phyloP scores from a whole-genome alignment of 2,797 vertebrate species.

The Lepidocolaptes lacrymiger region DNA sequence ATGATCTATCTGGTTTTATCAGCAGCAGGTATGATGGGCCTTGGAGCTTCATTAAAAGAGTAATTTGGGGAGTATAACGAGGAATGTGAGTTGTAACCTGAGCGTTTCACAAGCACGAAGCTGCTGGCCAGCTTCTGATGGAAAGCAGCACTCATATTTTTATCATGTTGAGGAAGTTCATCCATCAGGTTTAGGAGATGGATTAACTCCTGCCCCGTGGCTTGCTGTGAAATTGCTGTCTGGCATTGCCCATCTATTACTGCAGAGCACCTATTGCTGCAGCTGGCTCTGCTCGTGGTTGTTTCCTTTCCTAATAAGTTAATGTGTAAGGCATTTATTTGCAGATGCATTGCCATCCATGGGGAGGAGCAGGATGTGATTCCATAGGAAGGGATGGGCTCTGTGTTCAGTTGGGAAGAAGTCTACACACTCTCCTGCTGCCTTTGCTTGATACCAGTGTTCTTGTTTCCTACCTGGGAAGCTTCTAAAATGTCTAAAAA shows the following conservation, averaged over 20 bases:
- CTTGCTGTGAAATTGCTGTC: background rate
- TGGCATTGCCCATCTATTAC: background rate
- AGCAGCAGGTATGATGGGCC: background rate
- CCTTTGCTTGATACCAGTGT: accelerated
- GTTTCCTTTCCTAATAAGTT: background rate
- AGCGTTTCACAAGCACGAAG: accelerated
- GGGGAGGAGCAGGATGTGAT: background rate
- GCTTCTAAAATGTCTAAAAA: background rate
- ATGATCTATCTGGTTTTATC: accelerated
- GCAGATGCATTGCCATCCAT: background rate
- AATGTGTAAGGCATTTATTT: background rate
- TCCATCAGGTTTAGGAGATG: background rate
- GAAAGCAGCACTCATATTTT: background rate
- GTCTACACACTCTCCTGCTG: accelerated
- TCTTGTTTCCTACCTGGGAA: background rate
- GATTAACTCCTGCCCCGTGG: background rate
- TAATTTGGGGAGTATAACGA: background rate
- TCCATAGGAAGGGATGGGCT: background rate
- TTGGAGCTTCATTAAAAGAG: background rate
- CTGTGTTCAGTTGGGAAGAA: background rate
- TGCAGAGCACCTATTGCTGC: background rate
- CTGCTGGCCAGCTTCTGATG: background rate
- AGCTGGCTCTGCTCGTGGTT: background rate
- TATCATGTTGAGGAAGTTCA: background rate
- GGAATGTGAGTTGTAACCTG: background rate